These are phyloP conservation scores for Hedya salicella DNA, from an alignment of 2,888 invertebrate species.

Conservation along the genomic window DNA sequence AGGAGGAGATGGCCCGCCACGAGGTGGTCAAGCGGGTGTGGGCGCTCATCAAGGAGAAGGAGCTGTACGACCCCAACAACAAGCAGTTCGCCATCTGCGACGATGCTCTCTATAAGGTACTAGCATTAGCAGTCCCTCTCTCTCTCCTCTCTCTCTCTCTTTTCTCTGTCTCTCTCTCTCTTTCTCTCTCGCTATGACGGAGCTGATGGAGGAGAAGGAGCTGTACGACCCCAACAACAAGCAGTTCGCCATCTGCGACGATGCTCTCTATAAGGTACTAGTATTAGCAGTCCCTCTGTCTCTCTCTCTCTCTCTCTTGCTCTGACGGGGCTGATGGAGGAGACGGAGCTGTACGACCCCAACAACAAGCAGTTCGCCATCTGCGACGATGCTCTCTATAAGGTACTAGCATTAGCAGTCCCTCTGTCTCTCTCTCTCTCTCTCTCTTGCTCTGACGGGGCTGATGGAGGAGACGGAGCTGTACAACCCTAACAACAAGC, in stretches of 20 bases:
- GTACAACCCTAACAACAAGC: slow-evolving; percentile 93
- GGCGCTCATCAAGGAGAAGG: slow-evolving; percentile 95
- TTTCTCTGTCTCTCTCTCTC: too few species aligned
- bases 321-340: slow-evolving; percentile 95
- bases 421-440: neutral
- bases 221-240: slow-evolving; percentile 94
- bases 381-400: slow-evolving; percentile 95
- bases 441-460: slow-evolving; percentile 92
- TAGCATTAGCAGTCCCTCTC: neutral
- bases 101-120: slow-evolving; percentile 90
- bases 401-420: slow-evolving; percentile 57
- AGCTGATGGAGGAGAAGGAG: slow-evolving; percentile 92
- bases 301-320: too few species aligned
- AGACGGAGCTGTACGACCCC: slow-evolving; percentile 95
- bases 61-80: slow-evolving; percentile 96
- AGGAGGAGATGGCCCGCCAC: slow-evolving; percentile 93
- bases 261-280: slow-evolving; percentile 90
- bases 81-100: slow-evolving; percentile 98
- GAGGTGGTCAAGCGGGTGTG: slow-evolving; percentile 95
- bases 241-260: slow-evolving; percentile 96
- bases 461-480: slow-evolving; percentile 93
- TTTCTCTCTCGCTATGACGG: slow-evolving; percentile 91
- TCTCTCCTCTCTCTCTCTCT: neutral
- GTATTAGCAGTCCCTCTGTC: neutral
- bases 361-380: slow-evolving; percentile 98